Evolutionary conservation across 2,888 invertebrate species (phyloP).

Genomic region (Crocallis elinguaria): DNA sequence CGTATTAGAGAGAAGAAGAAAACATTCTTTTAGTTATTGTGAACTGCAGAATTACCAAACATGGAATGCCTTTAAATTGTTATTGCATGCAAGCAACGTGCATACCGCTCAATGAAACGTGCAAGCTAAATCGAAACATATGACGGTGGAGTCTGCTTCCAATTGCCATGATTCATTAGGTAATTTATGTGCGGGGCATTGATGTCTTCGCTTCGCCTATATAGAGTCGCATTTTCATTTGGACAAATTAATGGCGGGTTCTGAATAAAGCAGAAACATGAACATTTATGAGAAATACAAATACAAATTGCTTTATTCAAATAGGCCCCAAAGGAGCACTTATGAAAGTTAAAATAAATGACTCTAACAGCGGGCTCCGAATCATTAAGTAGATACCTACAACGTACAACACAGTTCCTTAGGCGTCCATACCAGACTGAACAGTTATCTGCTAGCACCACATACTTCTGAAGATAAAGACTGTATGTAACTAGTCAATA

Average conservation of each 20-base stretch:
- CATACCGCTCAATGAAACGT: slow-evolving; percentile 32
- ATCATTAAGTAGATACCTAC: slow-evolving; percentile 17
- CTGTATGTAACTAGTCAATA: slow-evolving; percentile 45
- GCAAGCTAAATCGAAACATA: slow-evolving; percentile 57
- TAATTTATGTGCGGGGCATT: slow-evolving; percentile 53
- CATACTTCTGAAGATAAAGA: slow-evolving; percentile 51
- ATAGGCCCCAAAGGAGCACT: too few relatives aligned
- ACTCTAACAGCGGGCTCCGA: too few relatives aligned
- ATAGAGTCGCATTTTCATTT: slow-evolving; percentile 22
- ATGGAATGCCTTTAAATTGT: slow-evolving; percentile 24
- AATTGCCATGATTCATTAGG: slow-evolving; percentile 57
- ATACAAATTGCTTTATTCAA: too few relatives aligned
- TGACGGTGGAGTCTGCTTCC: slow-evolving; percentile 49
- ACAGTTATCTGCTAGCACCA: slow-evolving; percentile 40
- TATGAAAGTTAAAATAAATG: too few relatives aligned
- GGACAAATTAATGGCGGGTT: slow-evolving; percentile 10
- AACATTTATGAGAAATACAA: slow-evolving; percentile 26
- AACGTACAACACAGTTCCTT: slow-evolving; percentile 16
- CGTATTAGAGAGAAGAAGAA: slow-evolving; percentile 21
- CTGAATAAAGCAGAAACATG: slow-evolving; percentile 12
- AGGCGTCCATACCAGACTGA: slow-evolving; percentile 9
- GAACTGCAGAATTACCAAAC: slow-evolving; percentile 15
- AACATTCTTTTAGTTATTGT: slow-evolving; percentile 25
- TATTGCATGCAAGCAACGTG: slow-evolving; percentile 29
- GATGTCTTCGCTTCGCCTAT: slow-evolving; percentile 32